Evolutionary conservation across 2,888 invertebrate species (phyloP), one percentile per base, ranked within the genome.

Genomic region (Nasonovia ribisnigri): DNA sequence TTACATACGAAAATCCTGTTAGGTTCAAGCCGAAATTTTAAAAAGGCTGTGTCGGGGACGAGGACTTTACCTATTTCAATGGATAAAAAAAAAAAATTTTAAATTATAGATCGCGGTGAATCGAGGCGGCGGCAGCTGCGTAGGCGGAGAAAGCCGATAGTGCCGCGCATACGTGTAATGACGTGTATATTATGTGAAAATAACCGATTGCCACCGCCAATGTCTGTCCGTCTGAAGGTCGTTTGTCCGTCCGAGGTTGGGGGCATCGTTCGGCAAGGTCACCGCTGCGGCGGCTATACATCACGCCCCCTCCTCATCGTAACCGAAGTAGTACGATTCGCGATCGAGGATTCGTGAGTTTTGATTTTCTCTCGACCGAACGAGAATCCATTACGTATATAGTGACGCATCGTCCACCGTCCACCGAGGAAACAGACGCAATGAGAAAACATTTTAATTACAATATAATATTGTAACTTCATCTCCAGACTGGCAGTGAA

Each of bases 191-290:
- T 36, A 60, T 57, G 48, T 48, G 89, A 77, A 77, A 77, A 46
- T 84, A 84, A 54, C 84, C 84, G 54, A 84, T 84, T 24, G 84
- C 54, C 84, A 46, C 51, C 42, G 84, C 36, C 84, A n/a, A 91
- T 29, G 91, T 92, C 88, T 77, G 92, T 77, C 88, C 77, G 92
- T 92, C 92, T 92, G 92, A 92, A 92, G 92, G 92, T 92, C 92
- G 92, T 77, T 77, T 77, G 67, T 77, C 88, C 92, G 92, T 92
- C 88, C 54, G 92, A 77, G 92, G 88, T 92, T 43, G 92, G 89
- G 92, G 92, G 92, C 92, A 93, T 93, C 92, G 92, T 93, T 89
- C 92, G 92, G 36, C 92, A 93, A 93, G 92, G 92, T 89, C 92
- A 89, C 43, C n/a, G 57, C 86, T n/a, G 54, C 91, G 42, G 29